phyloP scores from a whole-genome alignment of 2,888 invertebrate genomes.

The Plusia festucae region DNA sequence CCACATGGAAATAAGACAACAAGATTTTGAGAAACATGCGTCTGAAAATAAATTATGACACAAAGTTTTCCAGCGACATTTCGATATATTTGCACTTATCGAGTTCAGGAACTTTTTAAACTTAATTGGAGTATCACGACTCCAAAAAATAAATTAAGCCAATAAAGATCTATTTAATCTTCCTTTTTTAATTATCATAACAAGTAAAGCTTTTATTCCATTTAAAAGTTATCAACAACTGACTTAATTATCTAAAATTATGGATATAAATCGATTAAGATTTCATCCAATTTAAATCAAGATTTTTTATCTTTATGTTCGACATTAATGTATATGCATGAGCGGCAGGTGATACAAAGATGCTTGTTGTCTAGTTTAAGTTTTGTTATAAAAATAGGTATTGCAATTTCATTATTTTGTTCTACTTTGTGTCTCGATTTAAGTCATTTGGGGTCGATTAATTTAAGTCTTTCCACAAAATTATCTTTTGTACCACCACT shows the following conservation, averaged over 20 bases:
- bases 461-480: background rate
- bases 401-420: conserved; percentile 18
- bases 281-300: conserved; percentile 30
- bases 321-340: conserved; percentile 32
- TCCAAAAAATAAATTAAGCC: background rate
- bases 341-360: conserved; percentile 36
- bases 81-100: no score
- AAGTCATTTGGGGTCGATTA: background rate
- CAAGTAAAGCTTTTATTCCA: conserved; percentile 2
- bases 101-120: no score
- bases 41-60: conserved; percentile 21
- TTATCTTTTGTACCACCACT: no score
- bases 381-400: conserved; percentile 44
- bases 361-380: conserved; percentile 33
- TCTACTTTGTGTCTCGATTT: conserved; percentile 4
- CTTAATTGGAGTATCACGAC: no score
- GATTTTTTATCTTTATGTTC: conserved; percentile 40
- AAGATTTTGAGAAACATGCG: no score
- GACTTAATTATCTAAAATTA: conserved; percentile 36
- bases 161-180: background rate
- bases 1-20: conserved; percentile 41
- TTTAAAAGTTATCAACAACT: conserved; percentile 15
- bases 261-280: conserved; percentile 32
- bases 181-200: background rate
- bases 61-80: conserved; percentile 36